Evolutionary conservation across 2,888 invertebrate genomes (phyloP), one percentile per base, ranked within the genome.

Genomic region (Chrysolina oricalcia): DNA sequence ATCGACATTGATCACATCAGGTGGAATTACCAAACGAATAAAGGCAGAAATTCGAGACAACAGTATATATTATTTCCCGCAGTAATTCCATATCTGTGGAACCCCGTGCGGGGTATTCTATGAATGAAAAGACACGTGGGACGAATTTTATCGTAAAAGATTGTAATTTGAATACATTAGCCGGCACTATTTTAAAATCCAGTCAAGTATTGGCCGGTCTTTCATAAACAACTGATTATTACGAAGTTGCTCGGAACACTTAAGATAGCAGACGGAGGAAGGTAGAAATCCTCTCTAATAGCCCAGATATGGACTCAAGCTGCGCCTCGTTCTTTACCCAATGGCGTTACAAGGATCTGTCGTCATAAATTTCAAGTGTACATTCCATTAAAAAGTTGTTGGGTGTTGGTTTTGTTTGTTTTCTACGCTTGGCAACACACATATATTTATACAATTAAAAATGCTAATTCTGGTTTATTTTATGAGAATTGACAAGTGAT

Each of bases 141-240:
- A 70, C 21, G 76, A 72, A 59, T 73, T 78, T 78, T 76, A 76
- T 78, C 69, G 71, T 72, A 68, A 72, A 69, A 74, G 74, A 70
- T 76, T 70, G 73, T 70, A 78, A 78, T 76, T 74, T 76, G 76
- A 78, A 78, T 78, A 78, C 73, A 78, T 78, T 78, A 78, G 63
- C 53, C 68, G 71, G 43, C 53, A 65, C 64, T 50, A 65, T 71
- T 71, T 71, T 50, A 71, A 71, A 71, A 71, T 71, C 71, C 71
- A 64, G 64, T 71, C 50, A 71, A 71, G 64, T 65, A 71, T 71
- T 53, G 65, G 53, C 71, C 71, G 48, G 71, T 64, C 65, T 64
- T 71, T 76, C 71, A 76, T 78, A 78, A 78, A 78, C 78, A 76
- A 78, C 76, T 70, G 78, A 76, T 76, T 78, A 77, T 73, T 68